Evolutionary conservation across 2,797 vertebrate genomes (phyloP).

Genomic region (Lemur catta): DNA sequence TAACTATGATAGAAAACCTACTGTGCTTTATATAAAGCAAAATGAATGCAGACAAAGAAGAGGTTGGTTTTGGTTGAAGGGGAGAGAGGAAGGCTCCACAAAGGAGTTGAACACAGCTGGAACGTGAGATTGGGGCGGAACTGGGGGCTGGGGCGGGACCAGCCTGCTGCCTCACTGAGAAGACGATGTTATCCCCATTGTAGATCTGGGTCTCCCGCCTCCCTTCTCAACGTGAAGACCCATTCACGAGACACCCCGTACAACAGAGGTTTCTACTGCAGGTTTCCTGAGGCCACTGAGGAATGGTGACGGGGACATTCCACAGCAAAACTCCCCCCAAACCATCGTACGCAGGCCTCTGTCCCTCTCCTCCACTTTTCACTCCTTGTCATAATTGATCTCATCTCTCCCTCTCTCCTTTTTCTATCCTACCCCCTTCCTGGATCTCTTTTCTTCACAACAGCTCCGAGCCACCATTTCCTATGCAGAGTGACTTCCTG

Average conservation of each 20-base stretch:
- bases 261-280: rapidly evolving
- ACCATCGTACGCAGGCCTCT: neutral
- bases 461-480: neutral
- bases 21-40: neutral
- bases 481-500: neutral
- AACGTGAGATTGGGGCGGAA: neutral
- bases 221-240: neutral
- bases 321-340: rapidly evolving
- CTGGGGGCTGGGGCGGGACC: rapidly evolving
- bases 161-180: neutral
- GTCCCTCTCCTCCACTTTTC: rapidly evolving
- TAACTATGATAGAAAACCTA: neutral
- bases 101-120: neutral
- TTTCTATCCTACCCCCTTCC: neutral
- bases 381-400: rapidly evolving
- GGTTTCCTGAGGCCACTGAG: neutral
- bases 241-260: neutral
- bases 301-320: neutral
- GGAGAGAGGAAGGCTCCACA: neutral
- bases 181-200: neutral
- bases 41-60: neutral
- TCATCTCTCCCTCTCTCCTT: neutral
- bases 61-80: neutral
- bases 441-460: neutral
- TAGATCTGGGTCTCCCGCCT: neutral